phyloP scores from a whole-genome alignment of 2,888 invertebrate species.

The Globia sparganii region DNA sequence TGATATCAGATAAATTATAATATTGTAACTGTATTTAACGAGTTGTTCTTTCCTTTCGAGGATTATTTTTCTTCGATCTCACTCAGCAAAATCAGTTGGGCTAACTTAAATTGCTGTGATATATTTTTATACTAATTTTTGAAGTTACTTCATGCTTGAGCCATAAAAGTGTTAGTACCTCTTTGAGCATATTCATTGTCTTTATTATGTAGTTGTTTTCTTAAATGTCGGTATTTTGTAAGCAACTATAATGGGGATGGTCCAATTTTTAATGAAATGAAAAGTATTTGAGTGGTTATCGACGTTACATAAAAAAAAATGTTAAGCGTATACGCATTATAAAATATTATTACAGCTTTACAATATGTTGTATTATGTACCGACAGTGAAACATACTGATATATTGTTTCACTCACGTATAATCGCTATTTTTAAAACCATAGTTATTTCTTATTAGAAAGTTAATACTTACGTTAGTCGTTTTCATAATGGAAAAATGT shows the following conservation, averaged over 20 bases:
- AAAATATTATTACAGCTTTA: slow-evolving; percentile 39
- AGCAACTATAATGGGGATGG: slow-evolving; percentile 77
- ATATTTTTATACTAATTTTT: slow-evolving; percentile 87
- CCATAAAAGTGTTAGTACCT: slow-evolving; percentile 76
- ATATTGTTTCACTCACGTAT: slow-evolving; percentile 50
- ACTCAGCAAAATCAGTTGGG: slow-evolving; percentile 77
- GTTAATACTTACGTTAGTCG: slow-evolving; percentile 48
- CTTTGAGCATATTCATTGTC: slow-evolving; percentile 74
- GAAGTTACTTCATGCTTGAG: slow-evolving; percentile 79
- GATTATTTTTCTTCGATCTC: slow-evolving; percentile 72
- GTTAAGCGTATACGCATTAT: slow-evolving; percentile 42
- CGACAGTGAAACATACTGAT: slow-evolving; percentile 38
- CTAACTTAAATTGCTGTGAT: slow-evolving; percentile 89
- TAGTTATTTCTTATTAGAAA: slow-evolving; percentile 48
- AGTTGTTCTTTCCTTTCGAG: slow-evolving; percentile 68
- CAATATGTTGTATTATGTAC: slow-evolving; percentile 49
- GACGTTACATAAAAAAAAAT: slow-evolving; percentile 36
- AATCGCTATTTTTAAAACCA: slow-evolving; percentile 56
- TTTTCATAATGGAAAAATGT: slow-evolving; percentile 26
- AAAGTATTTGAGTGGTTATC: slow-evolving; percentile 40
- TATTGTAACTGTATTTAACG: slow-evolving; percentile 70
- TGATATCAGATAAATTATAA: slow-evolving; percentile 73
- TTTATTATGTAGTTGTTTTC: slow-evolving; percentile 79
- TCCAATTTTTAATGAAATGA: slow-evolving; percentile 74
- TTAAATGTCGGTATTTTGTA: slow-evolving; percentile 74